phyloP scores from a whole-genome alignment of 2,888 invertebrate genomes.

The Melinaea menophilus region DNA sequence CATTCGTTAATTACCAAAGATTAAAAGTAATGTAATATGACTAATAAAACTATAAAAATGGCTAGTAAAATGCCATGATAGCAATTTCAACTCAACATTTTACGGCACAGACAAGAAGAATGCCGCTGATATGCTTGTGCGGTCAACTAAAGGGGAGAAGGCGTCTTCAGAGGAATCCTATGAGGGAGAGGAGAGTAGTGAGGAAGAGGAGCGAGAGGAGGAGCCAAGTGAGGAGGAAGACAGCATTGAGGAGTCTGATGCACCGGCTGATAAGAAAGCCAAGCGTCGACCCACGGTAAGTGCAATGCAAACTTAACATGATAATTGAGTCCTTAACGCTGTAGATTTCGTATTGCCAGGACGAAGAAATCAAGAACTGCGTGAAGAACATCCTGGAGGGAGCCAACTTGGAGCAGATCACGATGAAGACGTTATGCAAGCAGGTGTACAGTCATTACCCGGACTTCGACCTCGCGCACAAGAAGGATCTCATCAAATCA shows the following conservation, averaged over 20 bases:
- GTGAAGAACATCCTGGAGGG: conserved; percentile 92
- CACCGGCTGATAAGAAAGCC: conserved; percentile 80
- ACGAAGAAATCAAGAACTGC: conserved; percentile 89
- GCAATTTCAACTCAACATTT: no score
- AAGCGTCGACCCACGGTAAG: conserved; percentile 81
- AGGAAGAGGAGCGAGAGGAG: conserved; percentile 64
- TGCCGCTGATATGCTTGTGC: conserved; percentile 60
- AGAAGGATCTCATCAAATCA: conserved; percentile 93
- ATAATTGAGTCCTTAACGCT: no score
- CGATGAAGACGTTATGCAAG: conserved; percentile 95
- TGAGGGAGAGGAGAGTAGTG: conserved; percentile 75
- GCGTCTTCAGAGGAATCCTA: conserved; percentile 74
- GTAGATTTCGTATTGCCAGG: conserved; percentile 64
- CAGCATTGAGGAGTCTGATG: conserved; percentile 76
- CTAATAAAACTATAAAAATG: no score
- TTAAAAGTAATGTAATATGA: no score
- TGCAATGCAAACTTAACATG: conserved; percentile 10
- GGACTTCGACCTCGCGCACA: conserved; percentile 90
- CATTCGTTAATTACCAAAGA: no score
- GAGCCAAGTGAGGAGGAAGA: conserved; percentile 73
- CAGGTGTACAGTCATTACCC: conserved; percentile 93
- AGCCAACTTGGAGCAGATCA: conserved; percentile 93
- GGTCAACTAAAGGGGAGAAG: conserved; percentile 63
- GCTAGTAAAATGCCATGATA: no score
- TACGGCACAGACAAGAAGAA: conserved; percentile 65